Conservation (phyloP, 2,888 invertebrate genomes). For the Lissonota sp. region DNA sequence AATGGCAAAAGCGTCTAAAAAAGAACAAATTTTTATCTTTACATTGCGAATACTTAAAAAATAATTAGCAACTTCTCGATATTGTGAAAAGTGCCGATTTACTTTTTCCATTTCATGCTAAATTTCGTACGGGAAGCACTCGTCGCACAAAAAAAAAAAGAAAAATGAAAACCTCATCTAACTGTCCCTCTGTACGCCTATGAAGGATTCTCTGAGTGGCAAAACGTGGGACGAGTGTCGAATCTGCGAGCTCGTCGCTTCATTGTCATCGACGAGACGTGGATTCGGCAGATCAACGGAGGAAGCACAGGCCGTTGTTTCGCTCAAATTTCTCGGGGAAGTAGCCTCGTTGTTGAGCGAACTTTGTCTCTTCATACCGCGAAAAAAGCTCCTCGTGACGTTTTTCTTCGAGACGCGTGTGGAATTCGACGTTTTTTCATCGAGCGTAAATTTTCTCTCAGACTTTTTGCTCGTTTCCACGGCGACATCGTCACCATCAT, state of each 20-base stretch:
- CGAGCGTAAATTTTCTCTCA: slow-evolving; percentile 31
- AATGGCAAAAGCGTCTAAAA: too few relatives aligned
- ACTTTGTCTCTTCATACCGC: slow-evolving; percentile 55
- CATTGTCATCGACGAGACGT: slow-evolving; percentile 28
- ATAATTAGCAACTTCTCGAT: too few relatives aligned
- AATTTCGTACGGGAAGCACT: slow-evolving; percentile 24
- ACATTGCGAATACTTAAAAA: too few relatives aligned
- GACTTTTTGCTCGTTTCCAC: neutral
- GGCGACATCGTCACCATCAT: neutral
- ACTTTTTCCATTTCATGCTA: too few relatives aligned
- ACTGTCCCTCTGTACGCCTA: slow-evolving; percentile 68
- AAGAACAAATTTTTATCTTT: too few relatives aligned
- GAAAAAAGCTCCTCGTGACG: slow-evolving; percentile 42
- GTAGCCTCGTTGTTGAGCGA: slow-evolving; percentile 48
- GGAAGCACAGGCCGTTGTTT: slow-evolving; percentile 60
- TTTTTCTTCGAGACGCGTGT: slow-evolving; percentile 13
- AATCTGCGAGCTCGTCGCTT: slow-evolving; percentile 41
- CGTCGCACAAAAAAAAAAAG: slow-evolving; percentile 5
- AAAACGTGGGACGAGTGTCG: slow-evolving; percentile 65
- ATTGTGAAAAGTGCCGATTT: too few relatives aligned
- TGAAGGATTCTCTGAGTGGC: slow-evolving; percentile 69
- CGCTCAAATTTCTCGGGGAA: slow-evolving; percentile 50
- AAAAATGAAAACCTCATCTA: slow-evolving; percentile 34
- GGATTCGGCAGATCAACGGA: slow-evolving; percentile 43
- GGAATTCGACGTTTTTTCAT: slow-evolving; percentile 33